phyloP scores from a whole-genome alignment of 1,140 invertebrate species.

The Rhyacophila brunnea region DNA sequence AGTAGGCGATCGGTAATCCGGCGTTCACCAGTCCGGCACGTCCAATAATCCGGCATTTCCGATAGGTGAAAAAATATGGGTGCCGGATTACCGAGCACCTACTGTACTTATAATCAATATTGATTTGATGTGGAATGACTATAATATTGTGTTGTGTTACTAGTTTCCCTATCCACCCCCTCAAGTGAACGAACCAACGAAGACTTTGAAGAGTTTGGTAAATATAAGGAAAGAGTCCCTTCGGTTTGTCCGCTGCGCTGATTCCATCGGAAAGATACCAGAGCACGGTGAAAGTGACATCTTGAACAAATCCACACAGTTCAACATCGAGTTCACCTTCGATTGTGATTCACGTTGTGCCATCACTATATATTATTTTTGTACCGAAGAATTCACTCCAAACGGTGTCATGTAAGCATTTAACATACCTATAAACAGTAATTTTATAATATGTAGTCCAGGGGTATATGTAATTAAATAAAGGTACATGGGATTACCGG shows the following conservation, averaged over 20 bases:
- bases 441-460: conserved; percentile 6
- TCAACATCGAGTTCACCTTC: conserved; percentile 97
- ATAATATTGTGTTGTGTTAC: conserved; percentile 26
- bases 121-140: too few relatives aligned
- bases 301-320: conserved; percentile 65
- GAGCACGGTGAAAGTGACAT: conserved; percentile 56
- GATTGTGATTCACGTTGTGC: conserved; percentile 92
- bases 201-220: conserved; percentile 92
- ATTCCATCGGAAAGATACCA: conserved; percentile 49
- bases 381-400: conserved; percentile 84
- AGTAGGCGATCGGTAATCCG: too few relatives aligned
- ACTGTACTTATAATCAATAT: too few relatives aligned
- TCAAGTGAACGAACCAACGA: conserved; percentile 92
- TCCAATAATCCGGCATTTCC: too few relatives aligned
- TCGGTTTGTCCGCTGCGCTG: conserved; percentile 73
- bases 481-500: too few relatives aligned
- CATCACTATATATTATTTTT: conserved; percentile 95
- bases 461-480: too few relatives aligned
- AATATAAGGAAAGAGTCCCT: conserved; percentile 97
- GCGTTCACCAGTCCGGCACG: too few relatives aligned
- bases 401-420: conserved; percentile 70
- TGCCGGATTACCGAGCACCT: too few relatives aligned
- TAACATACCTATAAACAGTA: neutral
- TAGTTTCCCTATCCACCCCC: conserved; percentile 98
- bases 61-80: too few relatives aligned